These are phyloP conservation scores for Metridium senile DNA, from an alignment of 92 coral and sea anemone genomes.

Conservation along the genomic window DNA sequence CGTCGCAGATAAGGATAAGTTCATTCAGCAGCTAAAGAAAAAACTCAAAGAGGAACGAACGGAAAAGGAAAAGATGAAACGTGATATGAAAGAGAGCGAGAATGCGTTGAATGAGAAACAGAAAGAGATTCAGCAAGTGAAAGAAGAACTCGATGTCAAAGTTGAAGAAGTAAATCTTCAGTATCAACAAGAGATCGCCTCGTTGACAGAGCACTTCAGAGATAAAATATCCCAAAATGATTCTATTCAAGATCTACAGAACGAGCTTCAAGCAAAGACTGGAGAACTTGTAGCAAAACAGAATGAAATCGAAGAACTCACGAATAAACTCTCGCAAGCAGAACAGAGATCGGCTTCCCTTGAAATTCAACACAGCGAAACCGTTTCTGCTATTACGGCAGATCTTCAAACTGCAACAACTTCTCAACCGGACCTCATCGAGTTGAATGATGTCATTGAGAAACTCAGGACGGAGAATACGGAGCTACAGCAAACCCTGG, in stretches of 20 bases:
- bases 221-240: slow-evolving; percentile 8
- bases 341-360: slow-evolving; percentile 40
- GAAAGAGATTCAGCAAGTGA: slow-evolving; percentile 49
- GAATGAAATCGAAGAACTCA: slow-evolving; percentile 30
- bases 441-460: slow-evolving; percentile 34
- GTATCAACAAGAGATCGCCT: slow-evolving; percentile 23
- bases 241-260: slow-evolving; percentile 10
- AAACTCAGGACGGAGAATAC: slow-evolving; percentile 40
- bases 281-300: slow-evolving; percentile 20
- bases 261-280: slow-evolving; percentile 23
- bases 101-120: slow-evolving; percentile 60
- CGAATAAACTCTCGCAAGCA: slow-evolving; percentile 29
- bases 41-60: slow-evolving; percentile 64
- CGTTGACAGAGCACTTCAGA: slow-evolving; percentile 12
- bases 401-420: slow-evolving; percentile 33
- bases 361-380: slow-evolving; percentile 42
- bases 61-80: slow-evolving; percentile 44
- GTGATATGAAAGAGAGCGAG: slow-evolving; percentile 55
- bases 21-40: slow-evolving; percentile 66
- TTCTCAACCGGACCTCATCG: slow-evolving; percentile 19
- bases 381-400: slow-evolving; percentile 21
- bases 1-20: slow-evolving; percentile 69
- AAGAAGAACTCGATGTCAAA: slow-evolving; percentile 36
- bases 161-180: slow-evolving; percentile 18
- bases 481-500: slow-evolving; percentile 21